Base-by-base conservation (phyloP, 2,797 vertebrate genomes). In the Trachops cirrhosus region DNA sequence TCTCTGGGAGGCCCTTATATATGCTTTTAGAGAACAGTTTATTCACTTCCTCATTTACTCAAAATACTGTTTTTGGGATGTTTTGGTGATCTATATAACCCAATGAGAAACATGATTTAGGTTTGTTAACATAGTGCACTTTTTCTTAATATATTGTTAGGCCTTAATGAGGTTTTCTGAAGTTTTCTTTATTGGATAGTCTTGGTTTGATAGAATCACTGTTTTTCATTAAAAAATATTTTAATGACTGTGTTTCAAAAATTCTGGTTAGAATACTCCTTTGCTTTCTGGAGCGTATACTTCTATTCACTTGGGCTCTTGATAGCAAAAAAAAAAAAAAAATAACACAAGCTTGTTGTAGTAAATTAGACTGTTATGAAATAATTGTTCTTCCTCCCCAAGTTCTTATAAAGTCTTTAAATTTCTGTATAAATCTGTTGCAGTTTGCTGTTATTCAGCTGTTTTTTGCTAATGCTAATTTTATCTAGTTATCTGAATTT, bases 161-260 rank as follows among this genome's bases (percentile, higher is more conserved):
- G 54, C n/a, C 16, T 89, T 89, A 57, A 39, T 77, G 29, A 77
- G 37, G 6, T 78, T 91, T 75, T 87, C 78, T 59, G 50, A 91
- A 71, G 62, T 70, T 95, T 86, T 64, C 80, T 94, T 84, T 37
- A 39, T 87, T 93, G 32, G 34, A 32, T 89, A 85, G 24, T 90
- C 29, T 93, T 94, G 41, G 12, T 79, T 89, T 95, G 80, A 70
- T 75, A 77, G 37, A 86, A 41, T 85, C 41, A 89, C 86, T 89
- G 41, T 34, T 71, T 97, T 93, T 91, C 34, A 86, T 75, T 89
- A 62, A 62, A 83, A 91, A 67, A 29, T 44, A 2, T 90, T 92
- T 86, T 74, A 96, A 32, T 93, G 39, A 80, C 44, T 79, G 48
- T 41, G 7, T 85, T 90, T 67, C 80, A 73, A 80, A 75, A 75